Base-by-base conservation (phyloP, 1,140 invertebrate species). In the Araneus ventricosus region DNA sequence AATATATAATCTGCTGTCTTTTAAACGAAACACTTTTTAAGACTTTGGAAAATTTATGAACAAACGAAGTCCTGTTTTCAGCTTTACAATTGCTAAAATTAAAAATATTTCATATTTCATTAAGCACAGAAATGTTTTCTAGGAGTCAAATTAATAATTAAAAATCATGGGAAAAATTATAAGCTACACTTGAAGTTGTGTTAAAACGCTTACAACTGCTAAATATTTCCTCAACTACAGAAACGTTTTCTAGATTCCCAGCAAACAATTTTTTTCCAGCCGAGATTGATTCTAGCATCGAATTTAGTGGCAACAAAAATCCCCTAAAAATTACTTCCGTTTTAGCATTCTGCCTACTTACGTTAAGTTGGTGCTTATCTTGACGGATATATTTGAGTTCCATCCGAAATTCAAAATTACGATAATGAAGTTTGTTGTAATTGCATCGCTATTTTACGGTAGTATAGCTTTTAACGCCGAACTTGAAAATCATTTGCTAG, bases 401-500 rank as follows among this genome's bases (percentile, higher is more conserved):
- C 14, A 34, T 52, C 85, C 57, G 10, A 37, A 87, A 37, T 87
- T 39, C 52, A 37, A 84, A 84, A 84, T 84, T 84, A 84, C 82
- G 85, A 37, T 87, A 87, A 87, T 61, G 85, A 59, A 87, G 59
- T 87, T 87, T 61, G 59, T 61, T 61, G 59, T 87, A 88, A 75
- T 90, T 90, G 88, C 88, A 90, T 90, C 70, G 39, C 41, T 41
- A 45, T 90, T 79, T 79, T 59, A 79, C 41, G 88, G 30, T 90
- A 37, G 27, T 59, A 24, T 52, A 57, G 41, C 67, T 90, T 90
- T 79, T 79, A 90, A 90, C 67, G 39, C 70, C 88, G 27, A 90
- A 79, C 67, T 90, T 52, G 41, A 90, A 90, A 90, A 90, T 90
- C 70, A 80, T 90, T 90, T 90, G 30, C 67, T 67, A 79, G 67